phyloP scores from a whole-genome alignment of 1,140 invertebrate species.

The Sitobion miscanthi region DNA sequence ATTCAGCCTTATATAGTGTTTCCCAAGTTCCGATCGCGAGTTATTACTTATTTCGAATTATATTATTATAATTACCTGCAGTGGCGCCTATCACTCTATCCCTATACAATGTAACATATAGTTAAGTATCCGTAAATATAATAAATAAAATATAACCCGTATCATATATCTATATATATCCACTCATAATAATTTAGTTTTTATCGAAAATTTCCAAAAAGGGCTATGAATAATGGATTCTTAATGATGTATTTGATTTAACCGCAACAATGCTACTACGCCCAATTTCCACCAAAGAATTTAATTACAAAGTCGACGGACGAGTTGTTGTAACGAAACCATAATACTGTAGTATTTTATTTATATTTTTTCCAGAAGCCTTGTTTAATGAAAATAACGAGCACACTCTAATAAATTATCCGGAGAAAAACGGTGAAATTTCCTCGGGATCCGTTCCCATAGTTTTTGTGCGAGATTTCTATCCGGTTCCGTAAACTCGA shows the following conservation, averaged over 20 bases:
- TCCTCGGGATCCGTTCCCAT: background rate
- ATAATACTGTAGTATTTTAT: background rate
- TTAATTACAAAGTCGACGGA: conserved; percentile 11
- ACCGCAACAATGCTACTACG: background rate
- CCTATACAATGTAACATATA: background rate
- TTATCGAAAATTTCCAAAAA: background rate
- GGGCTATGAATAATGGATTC: background rate
- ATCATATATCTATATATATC: no score
- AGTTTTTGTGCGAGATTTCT: conserved; percentile 46
- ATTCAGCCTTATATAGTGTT: conserved; percentile 3
- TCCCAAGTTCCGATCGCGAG: background rate
- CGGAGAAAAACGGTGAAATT: conserved; percentile 31
- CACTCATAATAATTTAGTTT: background rate
- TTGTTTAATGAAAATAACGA: conserved; percentile 25
- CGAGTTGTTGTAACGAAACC: conserved; percentile 12
- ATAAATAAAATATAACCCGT: no score
- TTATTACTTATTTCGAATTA: background rate
- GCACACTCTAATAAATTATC: conserved; percentile 33
- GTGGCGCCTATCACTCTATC: background rate
- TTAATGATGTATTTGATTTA: background rate
- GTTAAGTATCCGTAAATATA: no score
- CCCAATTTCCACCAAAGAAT: conserved; percentile 23
- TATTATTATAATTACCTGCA: background rate
- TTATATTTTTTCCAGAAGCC: background rate
- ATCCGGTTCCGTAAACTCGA: background rate